Base-by-base conservation (phyloP, 2,113 vertebrate genomes). In the Laterallus jamaicensis region DNA sequence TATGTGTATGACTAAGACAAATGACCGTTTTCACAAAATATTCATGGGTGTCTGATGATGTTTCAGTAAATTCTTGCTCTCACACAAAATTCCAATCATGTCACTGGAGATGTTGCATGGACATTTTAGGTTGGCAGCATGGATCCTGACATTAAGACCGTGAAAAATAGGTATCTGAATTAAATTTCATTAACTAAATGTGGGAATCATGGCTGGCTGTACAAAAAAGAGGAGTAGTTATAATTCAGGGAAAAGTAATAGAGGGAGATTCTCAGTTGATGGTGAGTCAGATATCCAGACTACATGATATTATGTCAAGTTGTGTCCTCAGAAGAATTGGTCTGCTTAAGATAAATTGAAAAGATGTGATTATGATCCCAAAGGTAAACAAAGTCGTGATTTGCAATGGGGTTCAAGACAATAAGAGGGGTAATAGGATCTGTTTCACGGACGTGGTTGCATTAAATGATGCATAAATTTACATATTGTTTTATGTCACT, bases 1-100 rank as follows among this genome's bases (percentile, higher is more conserved):
- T 18, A 35, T 75, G 67, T 88, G 11, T 74, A n/a, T 31, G 8
- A 68, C 18, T 35, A 73, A 67, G 37, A 10, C 13, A 76, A 73
- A 71, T 40, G 18, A 47, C 28, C 81, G 29, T 15, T 86, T 85
- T 82, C 70, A 64, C 31, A 56, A 42, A 25, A 5, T 25, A 25
- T 58, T 82, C 31, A 28, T 0, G 0, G 24, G 2, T 15, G 4
- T 75, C 18, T 75, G 31, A 39, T 71, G 12, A 37, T 2, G 4
- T 24, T 88, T 16, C 24, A 49, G 35, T 49, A 87, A 93, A 70
- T 68, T 66, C 50, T 81, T 80, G 12, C 7, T 58, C 12, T 69
- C 31, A 31, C 2, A 5, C 70, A 50, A 18, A 78, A n/a, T 82
- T 74, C 50, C 15, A 56, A 28, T 56, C 25, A 39, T 62, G 22